Evolutionary conservation across 2,888 invertebrate genomes (phyloP).

Genomic region (Trichopoda pennipes): DNA sequence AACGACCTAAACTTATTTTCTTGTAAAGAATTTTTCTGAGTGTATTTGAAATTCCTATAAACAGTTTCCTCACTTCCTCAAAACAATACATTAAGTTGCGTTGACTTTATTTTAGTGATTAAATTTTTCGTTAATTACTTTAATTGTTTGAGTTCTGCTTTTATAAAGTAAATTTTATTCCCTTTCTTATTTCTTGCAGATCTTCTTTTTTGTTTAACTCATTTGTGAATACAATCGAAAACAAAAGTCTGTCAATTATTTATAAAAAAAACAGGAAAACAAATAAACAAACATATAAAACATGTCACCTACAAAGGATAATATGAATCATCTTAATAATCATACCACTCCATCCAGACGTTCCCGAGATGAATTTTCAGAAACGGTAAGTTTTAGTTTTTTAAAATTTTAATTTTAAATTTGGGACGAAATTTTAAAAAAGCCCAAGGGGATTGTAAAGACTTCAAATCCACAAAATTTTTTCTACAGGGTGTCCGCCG

Average conservation of each 20-base stretch:
- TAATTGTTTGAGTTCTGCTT: neutral
- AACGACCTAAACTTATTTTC: neutral
- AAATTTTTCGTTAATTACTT: conserved; percentile 3
- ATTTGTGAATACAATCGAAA: conserved; percentile 3
- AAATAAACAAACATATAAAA: conserved; percentile 14
- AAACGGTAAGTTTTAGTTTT: conserved; percentile 75
- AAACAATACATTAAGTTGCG: neutral
- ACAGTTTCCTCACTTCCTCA: conserved; percentile 1
- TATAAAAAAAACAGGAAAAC: neutral
- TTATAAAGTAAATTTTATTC: conserved; percentile 13
- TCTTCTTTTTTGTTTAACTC: conserved; percentile 10
- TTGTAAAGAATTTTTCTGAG: neutral
- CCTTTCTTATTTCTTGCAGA: conserved; percentile 26
- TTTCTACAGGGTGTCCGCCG: no score
- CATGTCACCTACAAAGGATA: conserved; percentile 79
- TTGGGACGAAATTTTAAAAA: no score
- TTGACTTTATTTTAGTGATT: neutral
- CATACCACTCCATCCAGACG: conserved; percentile 75
- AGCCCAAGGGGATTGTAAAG: no score
- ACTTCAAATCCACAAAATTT: no score
- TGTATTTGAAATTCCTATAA: conserved; percentile 3
- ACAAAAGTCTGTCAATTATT: conserved; percentile 21
- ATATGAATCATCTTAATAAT: conserved; percentile 72
- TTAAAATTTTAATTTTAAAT: neutral
- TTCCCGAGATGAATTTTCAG: conserved; percentile 79